Evolutionary conservation across 2,888 invertebrate species (phyloP), one percentile per base, ranked within the genome.

Genomic region (Unio delphinus): DNA sequence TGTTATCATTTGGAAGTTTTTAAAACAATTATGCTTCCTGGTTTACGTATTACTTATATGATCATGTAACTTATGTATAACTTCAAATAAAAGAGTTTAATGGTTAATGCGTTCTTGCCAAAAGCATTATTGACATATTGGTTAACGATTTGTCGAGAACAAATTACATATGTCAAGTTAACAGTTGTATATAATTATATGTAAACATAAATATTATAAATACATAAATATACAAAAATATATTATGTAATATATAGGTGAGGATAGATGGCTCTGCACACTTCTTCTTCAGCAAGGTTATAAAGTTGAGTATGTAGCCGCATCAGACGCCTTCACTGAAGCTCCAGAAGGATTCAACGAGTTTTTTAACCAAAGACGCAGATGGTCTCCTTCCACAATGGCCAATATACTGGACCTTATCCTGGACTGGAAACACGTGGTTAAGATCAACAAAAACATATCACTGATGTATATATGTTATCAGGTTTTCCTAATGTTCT

Each of bases 331-430:
- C 54, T 96, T 97, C 91, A 98, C 98, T 3, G 97, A 97, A 86
- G 97, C 96, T 61, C 98, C 98, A 0, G 98, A 99, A 70, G 76
- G 77, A 17, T 88, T 87, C 73, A 75, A 82, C 65, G 86, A 85
- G 79, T 99, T 99, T 90, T 99, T 96, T 92, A 98, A 98, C 88
- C 98, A 99, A 90, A 94, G 99, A 75, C 94, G 99, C 88, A 93
- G 99, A 81, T 99, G 99, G 99, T 97, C 97, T 74, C 98, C 99
- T 17, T 99, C 99, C 0, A 99, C 99, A 61, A 95, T 99, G 89
- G 98, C 98, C 45, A 45, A 45, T 45, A 45, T 45, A 45, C 15
- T 45, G 45, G 45, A 45, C 45, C 45, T 45, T 45, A 75, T 87
- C 20, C 60, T 72, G 45, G 70, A 70, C 60, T 75, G 74, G 72